Evolutionary conservation across 2,797 vertebrate species (phyloP).

Genomic region (Lepilemur septentrionalis): DNA sequence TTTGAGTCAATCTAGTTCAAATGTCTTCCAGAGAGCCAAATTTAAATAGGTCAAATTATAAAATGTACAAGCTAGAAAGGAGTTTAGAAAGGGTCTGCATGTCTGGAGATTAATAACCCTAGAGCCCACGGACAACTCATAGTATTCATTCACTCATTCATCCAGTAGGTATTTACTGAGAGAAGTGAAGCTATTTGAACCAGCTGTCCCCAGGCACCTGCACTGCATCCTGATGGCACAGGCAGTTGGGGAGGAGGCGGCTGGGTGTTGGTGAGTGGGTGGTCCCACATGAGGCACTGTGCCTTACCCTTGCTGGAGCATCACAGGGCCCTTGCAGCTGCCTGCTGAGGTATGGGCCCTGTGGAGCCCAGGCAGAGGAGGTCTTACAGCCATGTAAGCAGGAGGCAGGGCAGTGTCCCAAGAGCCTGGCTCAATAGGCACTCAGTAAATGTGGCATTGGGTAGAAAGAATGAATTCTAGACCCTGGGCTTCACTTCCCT

Average conservation of each 20-base stretch:
- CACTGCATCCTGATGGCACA: neutral
- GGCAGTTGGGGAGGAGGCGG: neutral
- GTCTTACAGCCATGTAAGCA: neutral
- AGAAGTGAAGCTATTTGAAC: neutral
- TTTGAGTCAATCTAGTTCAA: conserved; percentile 1
- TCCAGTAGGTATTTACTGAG: neutral
- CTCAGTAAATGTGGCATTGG: neutral
- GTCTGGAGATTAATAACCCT: neutral
- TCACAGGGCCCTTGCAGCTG: neutral
- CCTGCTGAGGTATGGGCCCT: neutral
- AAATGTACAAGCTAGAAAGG: neutral
- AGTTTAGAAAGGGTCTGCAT: neutral
- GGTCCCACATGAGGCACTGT: neutral
- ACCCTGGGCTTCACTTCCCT: neutral
- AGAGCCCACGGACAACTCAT: neutral
- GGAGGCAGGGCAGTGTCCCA: neutral
- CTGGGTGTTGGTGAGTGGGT: neutral
- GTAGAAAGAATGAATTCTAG: neutral
- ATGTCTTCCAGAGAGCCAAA: neutral
- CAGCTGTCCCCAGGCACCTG: neutral
- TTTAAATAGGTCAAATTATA: neutral
- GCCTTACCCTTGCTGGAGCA: neutral
- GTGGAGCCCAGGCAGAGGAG: neutral
- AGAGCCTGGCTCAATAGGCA: neutral
- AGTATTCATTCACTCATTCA: neutral